Percentiles rank a stretch among this genome's conserved stretches.
Conservation (phyloP, 2,888 invertebrate species). For the Ornithoptera alexandrae region DNA sequence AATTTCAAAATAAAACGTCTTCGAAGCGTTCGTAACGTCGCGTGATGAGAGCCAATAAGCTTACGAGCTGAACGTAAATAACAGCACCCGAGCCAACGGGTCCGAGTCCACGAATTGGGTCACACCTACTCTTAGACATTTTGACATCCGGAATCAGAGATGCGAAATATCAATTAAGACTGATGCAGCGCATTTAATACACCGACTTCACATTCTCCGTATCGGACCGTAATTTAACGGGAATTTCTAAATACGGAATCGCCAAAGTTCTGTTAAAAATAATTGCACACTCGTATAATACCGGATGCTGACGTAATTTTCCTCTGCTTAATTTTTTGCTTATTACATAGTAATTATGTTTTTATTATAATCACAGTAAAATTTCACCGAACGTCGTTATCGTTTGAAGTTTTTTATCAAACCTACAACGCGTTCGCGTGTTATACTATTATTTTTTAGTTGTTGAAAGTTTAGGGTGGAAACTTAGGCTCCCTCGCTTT, state of each 20-base stretch:
- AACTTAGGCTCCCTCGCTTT: too few relatives aligned
- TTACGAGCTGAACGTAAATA: constrained; percentile 22
- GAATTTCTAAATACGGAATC: not conserved
- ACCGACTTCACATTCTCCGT: not conserved
- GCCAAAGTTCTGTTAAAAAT: not conserved
- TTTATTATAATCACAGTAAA: not conserved
- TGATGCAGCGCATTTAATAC: not conserved
- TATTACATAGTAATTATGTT: not conserved
- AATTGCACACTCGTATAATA: not conserved
- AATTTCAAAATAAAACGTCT: constrained; percentile 16
- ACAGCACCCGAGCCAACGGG: constrained; percentile 24
- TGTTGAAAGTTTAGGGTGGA: too few relatives aligned
- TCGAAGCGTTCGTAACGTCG: constrained; percentile 15
- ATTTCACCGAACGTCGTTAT: not conserved
- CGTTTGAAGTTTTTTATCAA: not conserved
- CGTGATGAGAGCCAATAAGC: constrained; percentile 24
- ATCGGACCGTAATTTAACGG: not conserved
- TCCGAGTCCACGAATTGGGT: constrained; percentile 12
- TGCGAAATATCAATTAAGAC: constrained; percentile 12
- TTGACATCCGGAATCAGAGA: constrained; percentile 3
- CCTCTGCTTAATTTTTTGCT: not conserved
- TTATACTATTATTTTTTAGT: too few relatives aligned
- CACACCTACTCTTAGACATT: constrained; percentile 9
- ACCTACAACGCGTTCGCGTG: too few relatives aligned
- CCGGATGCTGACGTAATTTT: not conserved